phyloP scores from a whole-genome alignment of 1,140 invertebrate species.

The Bombus terrestris region DNA sequence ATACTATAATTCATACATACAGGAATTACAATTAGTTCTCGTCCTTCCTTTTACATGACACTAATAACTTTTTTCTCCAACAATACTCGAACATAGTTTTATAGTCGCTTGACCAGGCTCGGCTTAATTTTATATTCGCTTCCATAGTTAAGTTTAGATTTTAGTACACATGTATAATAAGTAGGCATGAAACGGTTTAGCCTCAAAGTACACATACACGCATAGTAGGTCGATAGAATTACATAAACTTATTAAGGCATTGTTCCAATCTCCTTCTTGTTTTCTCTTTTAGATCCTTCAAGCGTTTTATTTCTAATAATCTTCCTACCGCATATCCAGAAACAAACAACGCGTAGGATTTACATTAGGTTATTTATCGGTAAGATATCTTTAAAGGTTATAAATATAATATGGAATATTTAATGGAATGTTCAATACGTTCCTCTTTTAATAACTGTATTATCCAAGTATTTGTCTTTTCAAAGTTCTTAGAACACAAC shows the following conservation, averaged over 20 bases:
- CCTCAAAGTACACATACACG: slow-evolving; percentile 16
- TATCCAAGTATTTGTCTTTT: neutral
- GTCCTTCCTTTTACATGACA: neutral
- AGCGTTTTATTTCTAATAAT: slow-evolving; percentile 23
- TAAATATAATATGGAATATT: slow-evolving; percentile 42
- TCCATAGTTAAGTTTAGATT: slow-evolving; percentile 11
- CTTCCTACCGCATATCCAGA: neutral
- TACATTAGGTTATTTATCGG: slow-evolving; percentile 43
- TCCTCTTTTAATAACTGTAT: neutral
- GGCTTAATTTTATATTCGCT: slow-evolving; percentile 44
- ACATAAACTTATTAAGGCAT: slow-evolving; percentile 50
- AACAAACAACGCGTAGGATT: slow-evolving; percentile 35
- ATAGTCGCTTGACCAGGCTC: slow-evolving; percentile 35
- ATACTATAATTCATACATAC: slow-evolving; percentile 40
- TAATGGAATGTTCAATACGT: slow-evolving; percentile 27
- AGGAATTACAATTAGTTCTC: slow-evolving; percentile 37
- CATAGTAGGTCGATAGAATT: slow-evolving; percentile 35
- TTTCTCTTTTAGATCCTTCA: slow-evolving; percentile 27
- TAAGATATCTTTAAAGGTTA: slow-evolving; percentile 24
- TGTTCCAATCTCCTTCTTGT: slow-evolving; percentile 11
- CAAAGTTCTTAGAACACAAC: slow-evolving; percentile 36
- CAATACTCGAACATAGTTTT: slow-evolving; percentile 14
- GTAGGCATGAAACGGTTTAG: slow-evolving; percentile 8
- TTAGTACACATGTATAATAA: slow-evolving; percentile 28
- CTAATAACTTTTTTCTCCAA: neutral